A percentile compares a stretch with the other conserved stretches of the same genome.
These are phyloP conservation scores for Darevskia mixta DNA, from an alignment of 2,797 vertebrate genomes.

Conservation along the genomic window DNA sequence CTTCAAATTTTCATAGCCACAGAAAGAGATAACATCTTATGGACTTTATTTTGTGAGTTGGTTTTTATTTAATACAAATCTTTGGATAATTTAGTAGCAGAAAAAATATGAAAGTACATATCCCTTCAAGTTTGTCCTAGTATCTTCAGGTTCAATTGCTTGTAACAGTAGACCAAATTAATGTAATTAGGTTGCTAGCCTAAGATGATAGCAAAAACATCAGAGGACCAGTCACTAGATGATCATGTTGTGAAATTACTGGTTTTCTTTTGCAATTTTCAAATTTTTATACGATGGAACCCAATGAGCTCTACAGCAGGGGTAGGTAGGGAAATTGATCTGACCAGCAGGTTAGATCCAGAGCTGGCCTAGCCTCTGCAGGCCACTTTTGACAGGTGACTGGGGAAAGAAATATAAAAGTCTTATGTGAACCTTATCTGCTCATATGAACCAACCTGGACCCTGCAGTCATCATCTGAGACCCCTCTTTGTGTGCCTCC, in stretches of 20 bases:
- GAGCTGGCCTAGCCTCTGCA: too few species aligned
- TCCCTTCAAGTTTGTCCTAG: neutral
- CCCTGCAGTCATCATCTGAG: too few species aligned
- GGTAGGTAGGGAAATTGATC: too few species aligned
- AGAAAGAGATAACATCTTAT: neutral
- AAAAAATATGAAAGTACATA: neutral
- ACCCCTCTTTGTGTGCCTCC: too few species aligned
- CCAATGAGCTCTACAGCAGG: neutral
- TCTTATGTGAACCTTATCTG: too few species aligned
- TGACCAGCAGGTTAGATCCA: too few species aligned
- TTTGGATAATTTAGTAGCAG: neutral
- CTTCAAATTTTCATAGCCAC: neutral
- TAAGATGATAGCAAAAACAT: neutral
- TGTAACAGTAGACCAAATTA: neutral
- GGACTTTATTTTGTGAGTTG: neutral
- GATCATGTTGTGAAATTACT: neutral
- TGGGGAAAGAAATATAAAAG: too few species aligned
- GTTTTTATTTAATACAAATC: neutral
- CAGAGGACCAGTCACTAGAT: neutral
- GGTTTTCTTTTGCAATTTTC: neutral
- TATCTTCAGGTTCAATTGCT: neutral
- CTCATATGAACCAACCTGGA: too few species aligned
- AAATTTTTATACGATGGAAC: neutral
- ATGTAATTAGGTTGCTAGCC: neutral
- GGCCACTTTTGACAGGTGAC: too few species aligned